A percentile compares a stretch with the other conserved stretches of the same genome.
Conservation (phyloP, 2,797 vertebrate species). For the Danio choprae region DNA sequence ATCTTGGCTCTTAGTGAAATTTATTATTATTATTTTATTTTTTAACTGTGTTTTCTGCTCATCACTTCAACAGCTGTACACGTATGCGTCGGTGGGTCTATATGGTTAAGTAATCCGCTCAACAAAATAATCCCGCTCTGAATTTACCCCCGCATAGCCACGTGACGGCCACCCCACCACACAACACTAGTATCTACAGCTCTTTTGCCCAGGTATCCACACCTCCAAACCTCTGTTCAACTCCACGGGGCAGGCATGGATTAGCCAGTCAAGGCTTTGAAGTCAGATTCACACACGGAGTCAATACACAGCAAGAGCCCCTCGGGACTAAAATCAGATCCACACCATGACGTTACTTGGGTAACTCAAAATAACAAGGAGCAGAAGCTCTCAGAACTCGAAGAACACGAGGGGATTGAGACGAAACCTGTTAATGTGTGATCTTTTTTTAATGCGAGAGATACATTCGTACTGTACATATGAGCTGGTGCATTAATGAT, state of each 20-base stretch:
- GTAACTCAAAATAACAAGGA: conserved; percentile 42
- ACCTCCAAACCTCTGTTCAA: conserved; percentile 64
- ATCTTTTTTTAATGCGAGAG: conserved; percentile 1
- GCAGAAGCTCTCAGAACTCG: background rate
- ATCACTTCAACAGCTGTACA: conserved; percentile 35
- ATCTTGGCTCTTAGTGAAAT: background rate
- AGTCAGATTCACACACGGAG: conserved; percentile 70
- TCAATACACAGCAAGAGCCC: conserved; percentile 62
- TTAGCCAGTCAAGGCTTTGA: conserved; percentile 71
- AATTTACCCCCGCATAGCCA: conserved; percentile 60
- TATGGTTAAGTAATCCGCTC: no score
- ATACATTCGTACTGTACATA: background rate
- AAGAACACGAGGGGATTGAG: background rate
- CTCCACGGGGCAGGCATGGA: conserved; percentile 66
- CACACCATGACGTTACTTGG: conserved; percentile 34
- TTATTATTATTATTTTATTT: background rate
- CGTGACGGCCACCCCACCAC: background rate
- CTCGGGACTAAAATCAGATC: conserved; percentile 66
- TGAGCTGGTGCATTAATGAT: background rate
- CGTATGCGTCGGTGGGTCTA: conserved; percentile 16
- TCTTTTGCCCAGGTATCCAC: conserved; percentile 66
- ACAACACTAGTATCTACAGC: conserved; percentile 47
- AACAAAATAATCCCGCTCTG: conserved; percentile 76
- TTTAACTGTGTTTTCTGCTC: conserved; percentile 2
- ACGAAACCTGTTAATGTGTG: background rate